Percentiles rank a stretch among this genome's conserved stretches.
These are phyloP conservation scores for Mesoligia furuncula DNA, from an alignment of 2,888 invertebrate species.

Conservation along the genomic window DNA sequence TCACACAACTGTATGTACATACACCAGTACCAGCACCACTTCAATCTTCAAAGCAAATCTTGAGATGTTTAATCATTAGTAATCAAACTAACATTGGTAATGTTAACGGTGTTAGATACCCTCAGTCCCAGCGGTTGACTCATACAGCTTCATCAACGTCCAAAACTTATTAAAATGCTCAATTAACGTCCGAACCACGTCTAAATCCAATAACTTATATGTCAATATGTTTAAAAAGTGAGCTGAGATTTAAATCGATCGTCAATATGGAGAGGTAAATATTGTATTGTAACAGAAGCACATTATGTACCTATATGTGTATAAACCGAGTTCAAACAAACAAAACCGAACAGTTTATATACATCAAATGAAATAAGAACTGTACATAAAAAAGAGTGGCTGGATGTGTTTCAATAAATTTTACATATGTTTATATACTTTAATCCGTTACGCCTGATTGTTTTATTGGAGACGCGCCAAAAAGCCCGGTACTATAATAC, in stretches of 20 bases:
- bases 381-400: conserved; percentile 78
- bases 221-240: conserved; percentile 57
- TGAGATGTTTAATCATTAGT: conserved; percentile 41
- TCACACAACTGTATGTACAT: background rate
- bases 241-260: conserved; percentile 45
- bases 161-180: conserved; percentile 42
- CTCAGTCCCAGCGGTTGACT: conserved; percentile 20
- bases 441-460: conserved; percentile 83
- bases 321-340: conserved; percentile 72
- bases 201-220: conserved; percentile 48
- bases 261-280: conserved; percentile 47
- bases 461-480: conserved; percentile 85
- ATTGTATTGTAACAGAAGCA: conserved; percentile 51
- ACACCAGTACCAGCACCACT: background rate
- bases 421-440: conserved; percentile 78
- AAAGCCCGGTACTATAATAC: conserved; percentile 73
- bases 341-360: conserved; percentile 68
- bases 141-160: conserved; percentile 44
- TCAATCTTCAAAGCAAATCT: conserved; percentile 11
- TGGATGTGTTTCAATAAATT: conserved; percentile 81
- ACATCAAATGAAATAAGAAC: conserved; percentile 77
- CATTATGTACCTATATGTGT: conserved; percentile 44
- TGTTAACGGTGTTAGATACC: conserved; percentile 3
- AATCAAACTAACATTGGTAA: conserved; percentile 28
- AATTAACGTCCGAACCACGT: conserved; percentile 37